These are phyloP conservation scores for Acanthurus leucopareius DNA, from an alignment of 2,797 vertebrate species.

Conservation along the genomic window DNA sequence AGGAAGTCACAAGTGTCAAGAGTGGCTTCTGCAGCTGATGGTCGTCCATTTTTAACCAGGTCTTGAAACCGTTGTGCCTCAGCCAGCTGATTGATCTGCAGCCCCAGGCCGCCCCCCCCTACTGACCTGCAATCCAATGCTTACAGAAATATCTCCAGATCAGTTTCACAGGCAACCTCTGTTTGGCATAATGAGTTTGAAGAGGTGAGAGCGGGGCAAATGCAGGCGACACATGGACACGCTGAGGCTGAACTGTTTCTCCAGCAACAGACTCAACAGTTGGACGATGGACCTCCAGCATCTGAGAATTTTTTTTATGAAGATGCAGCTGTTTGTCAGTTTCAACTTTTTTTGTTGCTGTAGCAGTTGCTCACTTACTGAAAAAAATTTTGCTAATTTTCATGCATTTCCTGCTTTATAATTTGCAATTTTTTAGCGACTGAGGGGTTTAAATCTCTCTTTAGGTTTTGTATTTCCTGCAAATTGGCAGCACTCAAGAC, in stretches of 20 bases:
- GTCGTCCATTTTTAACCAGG: too few relatives aligned
- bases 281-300: slow-evolving; percentile 25
- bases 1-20: too few relatives aligned
- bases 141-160: not conserved
- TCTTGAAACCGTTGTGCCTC: too few relatives aligned
- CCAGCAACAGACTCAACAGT: slow-evolving; percentile 40
- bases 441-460: not conserved
- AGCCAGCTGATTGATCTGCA: too few relatives aligned
- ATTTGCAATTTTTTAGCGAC: not conserved
- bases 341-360: slow-evolving; percentile 9
- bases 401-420: too few relatives aligned
- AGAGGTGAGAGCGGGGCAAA: slow-evolving; percentile 1
- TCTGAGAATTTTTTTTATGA: slow-evolving; percentile 14
- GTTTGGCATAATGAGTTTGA: not conserved
- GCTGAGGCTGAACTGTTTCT: slow-evolving; percentile 36
- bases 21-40: too few relatives aligned
- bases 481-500: not conserved
- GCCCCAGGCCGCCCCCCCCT: too few relatives aligned
- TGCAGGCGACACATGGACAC: not conserved
- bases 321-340: not conserved
- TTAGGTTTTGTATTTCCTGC: not conserved
- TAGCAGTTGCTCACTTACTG: not conserved
- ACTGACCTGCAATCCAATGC: too few relatives aligned
- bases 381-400: not conserved
- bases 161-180: not conserved